Evolutionary conservation across 2,888 invertebrate species (phyloP), one percentile per base, ranked within the genome.

Genomic region (Thera obeliscata): DNA sequence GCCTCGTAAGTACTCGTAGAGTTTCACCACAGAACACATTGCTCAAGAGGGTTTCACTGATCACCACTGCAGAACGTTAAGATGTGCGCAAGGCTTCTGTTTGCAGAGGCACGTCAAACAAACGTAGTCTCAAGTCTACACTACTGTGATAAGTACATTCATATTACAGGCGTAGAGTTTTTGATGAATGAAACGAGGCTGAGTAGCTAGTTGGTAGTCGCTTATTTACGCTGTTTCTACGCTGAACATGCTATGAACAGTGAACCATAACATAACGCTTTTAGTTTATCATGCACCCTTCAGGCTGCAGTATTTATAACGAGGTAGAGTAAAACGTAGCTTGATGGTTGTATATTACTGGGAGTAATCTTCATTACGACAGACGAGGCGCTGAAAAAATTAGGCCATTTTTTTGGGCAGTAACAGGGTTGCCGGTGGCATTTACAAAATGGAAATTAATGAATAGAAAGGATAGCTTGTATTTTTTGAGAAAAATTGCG

Each of bases 231-330:
- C 38, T 38, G 38, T 6, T 6, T 38, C 4, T 38, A 38, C 38
- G 43, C 43, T 46, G 43, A 9, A 46, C 2, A 9, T 9, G 43
- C 43, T 9, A 46, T 46, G 43, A 46, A 46, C 9, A 46, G 9
- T 8, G 7, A 61, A 36, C 46, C 49, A 50, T 38, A 56, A 6
- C 3, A 8, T 54, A 52, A 41, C 43, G n/a, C 9, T 54, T 56
- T 56, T 33, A 54, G 50, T 61, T 64, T 70, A 74, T 74, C 70
- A 71, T 74, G 74, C 74, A 72, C 67, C 70, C 74, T 71, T 71
- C 64, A 66, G 41, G 66, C 58, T 74, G 72, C 69, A 74, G 69
- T 71, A 72, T 74, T 74, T 71, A 74, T 69, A 67, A 70, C 43
- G 54, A 61, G 56, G 48, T 55, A 11, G 54, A 57, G 64, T 67